Evolutionary conservation across 2,113 vertebrate genomes (phyloP).

Genomic region (Laterallus jamaicensis): DNA sequence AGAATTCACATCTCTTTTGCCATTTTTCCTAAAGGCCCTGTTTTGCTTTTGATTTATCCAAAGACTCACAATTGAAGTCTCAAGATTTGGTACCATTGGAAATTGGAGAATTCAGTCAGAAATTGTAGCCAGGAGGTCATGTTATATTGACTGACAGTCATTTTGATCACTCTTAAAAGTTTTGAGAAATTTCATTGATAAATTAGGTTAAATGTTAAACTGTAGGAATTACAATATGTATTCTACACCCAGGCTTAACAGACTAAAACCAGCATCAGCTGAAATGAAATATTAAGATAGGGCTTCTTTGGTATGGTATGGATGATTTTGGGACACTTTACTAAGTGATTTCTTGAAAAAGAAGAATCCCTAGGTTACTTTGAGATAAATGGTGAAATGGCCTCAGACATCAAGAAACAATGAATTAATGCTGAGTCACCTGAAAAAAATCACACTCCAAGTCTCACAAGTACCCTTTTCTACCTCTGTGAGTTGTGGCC

Average conservation of each 20-base stretch:
- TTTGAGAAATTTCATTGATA: not conserved
- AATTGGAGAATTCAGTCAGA: not conserved
- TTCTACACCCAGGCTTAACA: not conserved
- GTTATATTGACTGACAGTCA: not conserved
- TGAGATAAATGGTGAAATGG: not conserved
- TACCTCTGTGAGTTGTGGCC: not conserved
- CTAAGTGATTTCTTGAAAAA: not conserved
- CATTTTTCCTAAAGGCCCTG: not conserved
- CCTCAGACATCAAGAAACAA: not conserved
- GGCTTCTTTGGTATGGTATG: not conserved
- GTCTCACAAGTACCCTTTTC: not conserved
- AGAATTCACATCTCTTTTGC: not conserved
- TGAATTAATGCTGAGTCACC: not conserved
- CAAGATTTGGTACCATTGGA: not conserved
- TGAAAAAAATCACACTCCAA: not conserved
- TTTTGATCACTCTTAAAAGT: not conserved
- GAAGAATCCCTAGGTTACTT: not conserved
- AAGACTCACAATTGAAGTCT: not conserved
- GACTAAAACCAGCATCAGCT: not conserved
- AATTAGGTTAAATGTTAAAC: not conserved
- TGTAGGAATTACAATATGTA: not conserved
- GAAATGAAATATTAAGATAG: not conserved
- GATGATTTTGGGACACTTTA: not conserved
- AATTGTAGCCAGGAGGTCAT: not conserved
- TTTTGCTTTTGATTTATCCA: not conserved